Conservation (phyloP, 2,113 vertebrate species). For the Varanus komodoensis region DNA sequence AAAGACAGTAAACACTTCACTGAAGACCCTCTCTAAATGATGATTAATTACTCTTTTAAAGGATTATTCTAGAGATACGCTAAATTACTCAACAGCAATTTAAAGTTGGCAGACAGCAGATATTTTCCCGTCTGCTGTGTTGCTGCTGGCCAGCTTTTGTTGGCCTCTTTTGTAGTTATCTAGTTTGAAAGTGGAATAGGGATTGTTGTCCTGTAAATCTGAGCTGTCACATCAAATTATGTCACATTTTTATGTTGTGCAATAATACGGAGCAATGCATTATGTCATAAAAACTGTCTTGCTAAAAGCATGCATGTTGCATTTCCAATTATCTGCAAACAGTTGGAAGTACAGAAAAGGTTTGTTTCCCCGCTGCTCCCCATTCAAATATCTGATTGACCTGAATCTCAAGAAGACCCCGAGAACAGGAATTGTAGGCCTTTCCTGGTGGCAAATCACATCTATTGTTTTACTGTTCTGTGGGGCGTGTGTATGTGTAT, state of each 20-base stretch:
- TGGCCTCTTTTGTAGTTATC: conserved; percentile 48
- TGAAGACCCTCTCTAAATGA: conserved; percentile 60
- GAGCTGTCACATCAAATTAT: conserved; percentile 72
- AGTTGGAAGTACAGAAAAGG: conserved; percentile 57
- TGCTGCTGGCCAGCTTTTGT: conserved; percentile 63
- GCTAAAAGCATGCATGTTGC: conserved; percentile 38
- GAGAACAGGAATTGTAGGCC: conserved; percentile 58
- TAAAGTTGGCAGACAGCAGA: conserved; percentile 72
- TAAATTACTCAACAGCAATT: conserved; percentile 68
- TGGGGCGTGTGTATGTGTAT: neutral
- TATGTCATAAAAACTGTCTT: conserved; percentile 58
- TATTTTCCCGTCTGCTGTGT: conserved; percentile 64
- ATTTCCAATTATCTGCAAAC: conserved; percentile 62
- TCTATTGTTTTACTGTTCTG: conserved; percentile 61
- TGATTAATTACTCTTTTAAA: conserved; percentile 72
- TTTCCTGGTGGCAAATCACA: conserved; percentile 55
- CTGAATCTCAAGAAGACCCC: conserved; percentile 42
- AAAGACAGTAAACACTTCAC: conserved; percentile 55
- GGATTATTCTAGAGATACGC: conserved; percentile 60
- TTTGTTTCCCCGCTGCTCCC: conserved; percentile 19
- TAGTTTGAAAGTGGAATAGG: conserved; percentile 69
- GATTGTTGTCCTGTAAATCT: conserved; percentile 72
- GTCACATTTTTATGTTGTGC: conserved; percentile 64
- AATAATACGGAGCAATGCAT: conserved; percentile 61
- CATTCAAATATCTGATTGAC: conserved; percentile 57